phyloP scores from a whole-genome alignment of 1,140 invertebrate genomes.

The Drosophila aff. region DNA sequence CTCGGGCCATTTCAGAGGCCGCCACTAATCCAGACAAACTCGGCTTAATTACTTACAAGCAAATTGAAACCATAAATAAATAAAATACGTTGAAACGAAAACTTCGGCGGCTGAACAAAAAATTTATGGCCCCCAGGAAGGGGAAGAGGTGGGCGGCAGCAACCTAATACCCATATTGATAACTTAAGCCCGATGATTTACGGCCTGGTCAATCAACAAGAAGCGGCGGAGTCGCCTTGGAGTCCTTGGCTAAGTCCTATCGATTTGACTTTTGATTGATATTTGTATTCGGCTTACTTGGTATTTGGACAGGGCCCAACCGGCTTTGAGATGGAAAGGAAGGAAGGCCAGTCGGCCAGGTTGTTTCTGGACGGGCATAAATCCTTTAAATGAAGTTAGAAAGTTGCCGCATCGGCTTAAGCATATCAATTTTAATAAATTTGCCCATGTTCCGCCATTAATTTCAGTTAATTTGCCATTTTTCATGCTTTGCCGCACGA shows the following conservation, averaged over 20 bases:
- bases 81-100: constrained; percentile 71
- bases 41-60: constrained; percentile 81
- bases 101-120: constrained; percentile 60
- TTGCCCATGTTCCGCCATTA: constrained; percentile 73
- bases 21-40: constrained; percentile 76
- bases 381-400: constrained; percentile 77
- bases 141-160: background rate
- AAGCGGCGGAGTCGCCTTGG: constrained; percentile 34
- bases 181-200: constrained; percentile 79
- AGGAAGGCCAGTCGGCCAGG: background rate
- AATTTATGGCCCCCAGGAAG: constrained; percentile 10
- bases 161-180: constrained; percentile 75
- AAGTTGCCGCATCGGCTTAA: constrained; percentile 56
- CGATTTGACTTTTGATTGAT: constrained; percentile 83
- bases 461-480: constrained; percentile 83
- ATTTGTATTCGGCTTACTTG: constrained; percentile 52
- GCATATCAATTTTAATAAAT: constrained; percentile 82
- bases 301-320: constrained; percentile 24
- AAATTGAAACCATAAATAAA: constrained; percentile 82
- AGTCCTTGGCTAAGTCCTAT: constrained; percentile 61
- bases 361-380: constrained; percentile 60
- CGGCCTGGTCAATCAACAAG: constrained; percentile 48
- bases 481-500: constrained; percentile 73
- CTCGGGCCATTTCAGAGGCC: constrained; percentile 55
- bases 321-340: background rate